These are phyloP conservation scores for Himalopsyche anomala DNA, from an alignment of 2,888 invertebrate genomes.

Conservation along the genomic window DNA sequence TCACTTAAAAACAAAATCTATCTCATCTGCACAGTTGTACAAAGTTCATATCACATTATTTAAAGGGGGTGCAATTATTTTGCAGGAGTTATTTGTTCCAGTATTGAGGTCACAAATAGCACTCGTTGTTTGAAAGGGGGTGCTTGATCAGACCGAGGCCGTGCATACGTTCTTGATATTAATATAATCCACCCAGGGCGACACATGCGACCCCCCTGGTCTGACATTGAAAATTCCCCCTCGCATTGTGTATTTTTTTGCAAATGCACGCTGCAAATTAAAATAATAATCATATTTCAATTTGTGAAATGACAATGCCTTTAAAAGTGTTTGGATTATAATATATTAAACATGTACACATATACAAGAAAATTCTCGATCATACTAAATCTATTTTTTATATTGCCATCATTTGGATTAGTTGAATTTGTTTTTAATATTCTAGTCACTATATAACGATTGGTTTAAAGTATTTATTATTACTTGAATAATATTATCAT, in stretches of 20 bases:
- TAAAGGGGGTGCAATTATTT: conserved; percentile 39
- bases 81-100: conserved; percentile 39
- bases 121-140: background rate
- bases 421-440: background rate
- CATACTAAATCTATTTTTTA: background rate
- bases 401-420: background rate
- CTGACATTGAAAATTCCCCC: conserved; percentile 48
- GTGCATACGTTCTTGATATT: conserved; percentile 56
- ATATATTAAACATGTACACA: background rate
- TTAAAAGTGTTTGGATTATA: conserved; percentile 9
- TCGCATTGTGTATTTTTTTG: conserved; percentile 1
- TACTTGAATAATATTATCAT: conserved; percentile 24
- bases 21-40: background rate
- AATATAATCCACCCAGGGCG: conserved; percentile 52
- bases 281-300: conserved; percentile 42
- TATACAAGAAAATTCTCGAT: background rate
- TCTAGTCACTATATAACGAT: background rate
- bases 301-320: conserved; percentile 28
- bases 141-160: conserved; percentile 38
- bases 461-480: background rate
- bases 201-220: conserved; percentile 53
- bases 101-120: conserved; percentile 43
- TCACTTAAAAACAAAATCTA: background rate
- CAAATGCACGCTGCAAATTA: conserved; percentile 34
- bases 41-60: conserved; percentile 4